Conservation (phyloP, 2,797 vertebrate species). For the Anolis apletophallus region DNA sequence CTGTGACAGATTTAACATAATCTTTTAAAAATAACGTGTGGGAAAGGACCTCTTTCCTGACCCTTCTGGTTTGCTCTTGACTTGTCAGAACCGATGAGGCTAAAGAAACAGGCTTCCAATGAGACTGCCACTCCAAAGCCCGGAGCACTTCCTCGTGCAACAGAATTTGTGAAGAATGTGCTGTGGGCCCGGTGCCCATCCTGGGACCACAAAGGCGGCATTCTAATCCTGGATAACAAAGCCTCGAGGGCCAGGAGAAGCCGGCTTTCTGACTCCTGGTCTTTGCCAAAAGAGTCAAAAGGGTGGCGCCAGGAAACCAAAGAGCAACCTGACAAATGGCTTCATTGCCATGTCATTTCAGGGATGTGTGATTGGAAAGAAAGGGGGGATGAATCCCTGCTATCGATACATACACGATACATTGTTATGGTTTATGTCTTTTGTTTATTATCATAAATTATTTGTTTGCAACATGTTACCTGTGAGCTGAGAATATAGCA, state of each 20-base stretch:
- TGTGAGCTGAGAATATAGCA: too few species aligned
- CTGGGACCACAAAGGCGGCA: slow-evolving; percentile 24
- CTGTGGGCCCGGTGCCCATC: background rate
- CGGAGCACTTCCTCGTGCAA: slow-evolving; percentile 25
- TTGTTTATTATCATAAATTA: too few species aligned
- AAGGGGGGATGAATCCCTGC: background rate
- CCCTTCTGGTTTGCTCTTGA: background rate
- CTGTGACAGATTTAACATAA: background rate
- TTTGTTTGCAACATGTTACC: too few species aligned
- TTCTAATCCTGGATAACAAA: slow-evolving; percentile 21
- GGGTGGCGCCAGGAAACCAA: slow-evolving; percentile 3
- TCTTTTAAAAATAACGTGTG: background rate
- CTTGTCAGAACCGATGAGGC: background rate
- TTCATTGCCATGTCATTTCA: slow-evolving; percentile 10
- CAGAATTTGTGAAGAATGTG: slow-evolving; percentile 10
- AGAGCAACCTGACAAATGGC: background rate
- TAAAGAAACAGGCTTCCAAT: slow-evolving; percentile 20
- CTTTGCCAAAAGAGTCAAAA: slow-evolving; percentile 16
- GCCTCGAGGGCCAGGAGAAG: slow-evolving; percentile 17
- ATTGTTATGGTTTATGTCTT: background rate
- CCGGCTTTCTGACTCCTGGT: background rate
- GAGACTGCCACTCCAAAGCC: background rate
- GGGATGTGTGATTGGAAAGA: background rate
- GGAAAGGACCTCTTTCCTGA: too few species aligned
- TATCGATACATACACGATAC: background rate